A percentile compares a stretch with the other conserved stretches of the same genome.
Evolutionary conservation across 2,113 vertebrate species (phyloP).

Genomic region (Climacteris rufus): DNA sequence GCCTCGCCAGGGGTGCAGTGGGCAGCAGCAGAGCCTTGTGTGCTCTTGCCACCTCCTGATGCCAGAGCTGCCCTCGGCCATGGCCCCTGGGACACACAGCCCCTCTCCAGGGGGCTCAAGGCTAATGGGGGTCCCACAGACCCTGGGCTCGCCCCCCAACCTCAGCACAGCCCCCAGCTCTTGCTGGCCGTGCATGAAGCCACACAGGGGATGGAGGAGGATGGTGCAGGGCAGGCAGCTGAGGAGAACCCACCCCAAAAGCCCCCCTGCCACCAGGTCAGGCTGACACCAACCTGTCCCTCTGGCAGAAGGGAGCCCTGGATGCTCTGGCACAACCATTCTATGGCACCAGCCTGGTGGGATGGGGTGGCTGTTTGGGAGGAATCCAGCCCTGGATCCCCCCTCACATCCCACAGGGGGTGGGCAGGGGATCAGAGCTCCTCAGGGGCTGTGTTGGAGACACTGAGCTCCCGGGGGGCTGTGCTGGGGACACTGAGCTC

Average conservation of each 20-base stretch:
- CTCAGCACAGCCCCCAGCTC: background rate
- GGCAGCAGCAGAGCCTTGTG: background rate
- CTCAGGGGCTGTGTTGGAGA: background rate
- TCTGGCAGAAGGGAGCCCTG: background rate
- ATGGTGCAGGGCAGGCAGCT: background rate
- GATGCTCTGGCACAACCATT: rapidly evolving
- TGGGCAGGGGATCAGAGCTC: background rate
- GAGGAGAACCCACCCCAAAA: background rate
- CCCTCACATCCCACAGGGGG: background rate
- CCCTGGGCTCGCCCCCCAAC: rapidly evolving
- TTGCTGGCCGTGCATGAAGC: too few species aligned
- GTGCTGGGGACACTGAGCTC: too few species aligned
- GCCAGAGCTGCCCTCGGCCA: background rate
- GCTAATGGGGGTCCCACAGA: background rate
- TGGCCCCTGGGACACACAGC: background rate
- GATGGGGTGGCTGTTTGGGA: background rate
- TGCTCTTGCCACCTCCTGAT: background rate
- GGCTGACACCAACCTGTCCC: background rate
- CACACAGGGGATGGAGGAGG: background rate
- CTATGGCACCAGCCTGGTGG: rapidly evolving
- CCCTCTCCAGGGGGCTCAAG: background rate
- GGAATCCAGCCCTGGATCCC: rapidly evolving
- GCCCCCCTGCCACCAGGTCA: background rate
- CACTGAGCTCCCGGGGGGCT: background rate
- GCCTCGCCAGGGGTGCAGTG: rapidly evolving